Evolutionary conservation across 2,797 vertebrate species (phyloP).

Genomic region (Halcyon badia): DNA sequence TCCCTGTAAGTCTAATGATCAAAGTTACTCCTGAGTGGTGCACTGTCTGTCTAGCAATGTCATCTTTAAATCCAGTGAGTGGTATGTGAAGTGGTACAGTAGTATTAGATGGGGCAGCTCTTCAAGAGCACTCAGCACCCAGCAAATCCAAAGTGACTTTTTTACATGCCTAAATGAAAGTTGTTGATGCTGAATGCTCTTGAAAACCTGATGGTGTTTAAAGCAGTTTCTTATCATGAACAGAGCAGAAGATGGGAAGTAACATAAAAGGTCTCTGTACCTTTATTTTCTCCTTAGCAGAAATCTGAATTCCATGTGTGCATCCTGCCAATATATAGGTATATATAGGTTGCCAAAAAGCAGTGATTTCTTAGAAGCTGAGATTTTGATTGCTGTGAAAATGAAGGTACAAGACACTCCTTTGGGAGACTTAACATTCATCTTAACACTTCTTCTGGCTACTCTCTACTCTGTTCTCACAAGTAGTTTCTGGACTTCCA

Average conservation of each 20-base stretch:
- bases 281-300: constrained; percentile 5
- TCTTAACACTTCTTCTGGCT: background rate
- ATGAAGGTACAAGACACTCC: background rate
- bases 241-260: background rate
- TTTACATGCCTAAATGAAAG: background rate
- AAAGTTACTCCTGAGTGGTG: background rate
- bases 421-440: background rate
- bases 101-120: background rate
- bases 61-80: background rate
- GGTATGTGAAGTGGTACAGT: background rate
- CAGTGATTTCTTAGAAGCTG: background rate
- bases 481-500: background rate
- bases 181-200: constrained; percentile 6
- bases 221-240: background rate
- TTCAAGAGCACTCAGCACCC: background rate
- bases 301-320: background rate
- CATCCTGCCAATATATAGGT: background rate
- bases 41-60: background rate
- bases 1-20: background rate
- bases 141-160: background rate
- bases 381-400: constrained; percentile 15
- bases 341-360: background rate
- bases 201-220: constrained; percentile 4
- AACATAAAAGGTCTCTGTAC: background rate
- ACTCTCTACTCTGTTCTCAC: background rate